phyloP scores from a whole-genome alignment of 53 echinoderm and acorn worm genomes.

The Astropecten irregularis region DNA sequence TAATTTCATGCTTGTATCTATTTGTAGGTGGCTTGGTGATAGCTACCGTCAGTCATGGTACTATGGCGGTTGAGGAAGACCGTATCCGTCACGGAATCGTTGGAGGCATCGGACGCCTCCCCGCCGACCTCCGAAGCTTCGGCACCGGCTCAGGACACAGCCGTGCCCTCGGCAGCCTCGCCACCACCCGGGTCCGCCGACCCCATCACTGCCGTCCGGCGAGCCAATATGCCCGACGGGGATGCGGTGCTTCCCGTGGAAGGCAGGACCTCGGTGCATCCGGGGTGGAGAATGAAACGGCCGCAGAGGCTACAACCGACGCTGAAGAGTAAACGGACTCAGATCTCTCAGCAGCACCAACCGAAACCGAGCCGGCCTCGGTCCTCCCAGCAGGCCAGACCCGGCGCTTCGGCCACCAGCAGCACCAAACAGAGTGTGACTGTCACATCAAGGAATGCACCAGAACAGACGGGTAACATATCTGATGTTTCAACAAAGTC shows the following conservation, averaged over 20 bases:
- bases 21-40: too few species aligned
- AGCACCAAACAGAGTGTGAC: too few species aligned
- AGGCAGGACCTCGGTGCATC: too few species aligned
- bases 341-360: neutral
- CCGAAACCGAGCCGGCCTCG: neutral
- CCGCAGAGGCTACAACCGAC: neutral
- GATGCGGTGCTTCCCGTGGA: too few species aligned
- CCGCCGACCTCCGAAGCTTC: neutral
- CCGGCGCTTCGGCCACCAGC: too few species aligned
- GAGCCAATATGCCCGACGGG: conserved; percentile 24
- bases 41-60: conserved; percentile 18
- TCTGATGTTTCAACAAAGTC: too few species aligned
- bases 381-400: too few species aligned
- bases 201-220: conserved; percentile 28
- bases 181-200: neutral
- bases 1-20: too few species aligned
- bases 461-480: too few species aligned
- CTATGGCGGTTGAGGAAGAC: conserved; percentile 27
- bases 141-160: neutral
- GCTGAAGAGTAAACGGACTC: neutral
- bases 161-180: too few species aligned
- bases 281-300: neutral
- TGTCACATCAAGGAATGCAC: too few species aligned
- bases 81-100: neutral
- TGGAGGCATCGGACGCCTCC: neutral